Base-by-base conservation (phyloP, 2,888 invertebrate genomes). In the Pseudococcus viburni region DNA sequence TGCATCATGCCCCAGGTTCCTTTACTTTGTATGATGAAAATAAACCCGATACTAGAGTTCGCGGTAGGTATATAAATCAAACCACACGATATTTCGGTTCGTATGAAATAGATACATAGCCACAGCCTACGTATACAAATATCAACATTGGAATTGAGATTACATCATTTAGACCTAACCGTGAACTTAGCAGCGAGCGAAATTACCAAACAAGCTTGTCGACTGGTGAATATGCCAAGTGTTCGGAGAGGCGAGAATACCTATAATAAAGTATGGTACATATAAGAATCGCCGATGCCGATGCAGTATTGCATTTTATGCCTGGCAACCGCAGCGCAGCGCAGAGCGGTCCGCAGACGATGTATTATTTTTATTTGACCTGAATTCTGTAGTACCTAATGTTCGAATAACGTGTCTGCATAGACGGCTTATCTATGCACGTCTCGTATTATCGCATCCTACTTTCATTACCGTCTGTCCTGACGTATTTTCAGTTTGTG, bases 381-480 rank as follows among this genome's bases (percentile, higher is more conserved):
- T 64, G 85, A 64, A 85, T 85, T 59, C 85, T 48, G 64, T 17
- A 39, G 55, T 26, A 55, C 7, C 39, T 12, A 55, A 84, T 55
- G 84, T 84, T 33, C 55, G 84, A 55, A 51, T 51, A 33, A 84
- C 19, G n/a, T 55, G 22, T 48, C 33, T 84, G 55, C 33, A 59
- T 84, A 33, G 85, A 85, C 80, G 46, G 33, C 85, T 85, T 85
- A 64, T 85, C 85, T 55, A 64, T 85, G 85, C 85, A 64, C 85
- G 64, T 55, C 85, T 85, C 85, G 64, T 59, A 64, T 85, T 85
- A 85, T 85, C 59, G 85, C 85, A 85, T 85, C 85, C 85, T 85
- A 85, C 85, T 85, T 85, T 85, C 85, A 64, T 85, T 85, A 64
- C 64, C 64, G 85, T 85, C 85, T 85, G 85, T 26, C n/a, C 19